These are phyloP conservation scores for Bergia puertoricense DNA, from an alignment of 92 coral and sea anemone genomes.

Conservation along the genomic window DNA sequence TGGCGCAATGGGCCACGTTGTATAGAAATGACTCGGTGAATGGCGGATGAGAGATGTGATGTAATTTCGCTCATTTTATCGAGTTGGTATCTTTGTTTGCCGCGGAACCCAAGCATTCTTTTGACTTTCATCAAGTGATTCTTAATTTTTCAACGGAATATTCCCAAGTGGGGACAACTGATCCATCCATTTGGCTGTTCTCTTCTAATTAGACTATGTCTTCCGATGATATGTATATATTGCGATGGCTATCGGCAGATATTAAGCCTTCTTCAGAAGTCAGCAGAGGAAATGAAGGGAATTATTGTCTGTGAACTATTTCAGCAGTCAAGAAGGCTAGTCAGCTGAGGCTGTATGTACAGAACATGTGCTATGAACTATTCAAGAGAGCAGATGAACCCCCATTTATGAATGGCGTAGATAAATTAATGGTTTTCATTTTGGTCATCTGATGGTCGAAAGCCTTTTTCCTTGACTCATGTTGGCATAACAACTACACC, in stretches of 20 bases:
- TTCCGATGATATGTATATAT: constrained; percentile 22
- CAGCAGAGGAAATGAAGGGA: constrained; percentile 43
- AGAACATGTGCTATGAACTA: constrained; percentile 44
- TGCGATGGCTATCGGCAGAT: constrained; percentile 31
- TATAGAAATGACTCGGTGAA: constrained; percentile 30
- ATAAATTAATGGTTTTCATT: constrained; percentile 28
- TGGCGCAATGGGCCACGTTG: constrained; percentile 43
- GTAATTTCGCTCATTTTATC: constrained; percentile 36
- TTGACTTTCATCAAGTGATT: neutral
- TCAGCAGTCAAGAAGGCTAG: constrained; percentile 20
- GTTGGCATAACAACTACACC: constrained; percentile 46
- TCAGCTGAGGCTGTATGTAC: neutral
- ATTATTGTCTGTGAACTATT: constrained; percentile 29
- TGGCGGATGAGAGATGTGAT: constrained; percentile 39
- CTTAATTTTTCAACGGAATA: constrained; percentile 18
- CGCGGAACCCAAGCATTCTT: constrained; percentile 3
- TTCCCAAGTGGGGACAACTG: constrained; percentile 30
- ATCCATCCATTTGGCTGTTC: constrained; percentile 5
- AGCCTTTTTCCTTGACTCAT: constrained; percentile 13
- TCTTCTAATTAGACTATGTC: constrained; percentile 40
- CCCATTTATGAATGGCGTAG: constrained; percentile 33
- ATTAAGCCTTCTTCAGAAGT: constrained; percentile 45
- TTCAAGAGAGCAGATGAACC: constrained; percentile 34
- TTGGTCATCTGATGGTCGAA: neutral
- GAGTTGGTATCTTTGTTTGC: constrained; percentile 18